phyloP scores from a whole-genome alignment of 2,797 vertebrate genomes.

The Parauchenoglanis ngamensis region DNA sequence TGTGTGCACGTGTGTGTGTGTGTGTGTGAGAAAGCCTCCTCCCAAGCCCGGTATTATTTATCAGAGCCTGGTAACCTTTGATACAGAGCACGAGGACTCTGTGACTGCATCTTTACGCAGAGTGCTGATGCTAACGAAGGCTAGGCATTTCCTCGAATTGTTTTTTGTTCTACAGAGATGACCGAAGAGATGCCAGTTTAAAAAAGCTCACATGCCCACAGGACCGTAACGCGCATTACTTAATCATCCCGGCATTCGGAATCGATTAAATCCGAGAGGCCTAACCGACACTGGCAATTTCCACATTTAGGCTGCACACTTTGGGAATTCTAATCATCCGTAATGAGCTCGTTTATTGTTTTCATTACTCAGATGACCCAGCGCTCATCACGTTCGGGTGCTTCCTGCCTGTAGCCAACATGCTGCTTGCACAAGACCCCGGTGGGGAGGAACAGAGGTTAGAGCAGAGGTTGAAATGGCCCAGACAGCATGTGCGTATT shows the following conservation, averaged over 20 bases:
- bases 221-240: background rate
- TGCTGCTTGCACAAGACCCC: background rate
- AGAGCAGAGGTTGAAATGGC: background rate
- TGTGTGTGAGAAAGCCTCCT: background rate
- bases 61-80: background rate
- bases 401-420: background rate
- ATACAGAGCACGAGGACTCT: background rate
- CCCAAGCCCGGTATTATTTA: background rate
- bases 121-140: background rate
- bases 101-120: background rate
- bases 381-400: background rate
- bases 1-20: background rate
- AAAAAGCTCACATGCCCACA: background rate
- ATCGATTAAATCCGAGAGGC: background rate
- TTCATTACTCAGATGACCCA: background rate
- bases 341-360: background rate
- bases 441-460: background rate
- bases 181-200: background rate
- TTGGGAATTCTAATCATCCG: background rate
- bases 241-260: background rate
- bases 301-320: slow-evolving; percentile 1
- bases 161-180: background rate
- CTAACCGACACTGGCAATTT: background rate
- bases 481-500: background rate
- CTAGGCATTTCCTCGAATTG: background rate